Percentiles rank a stretch among this genome's conserved stretches.
These are phyloP conservation scores for Pseudolaguvia tuberculata DNA, from an alignment of 2,113 vertebrate genomes.

Conservation along the genomic window DNA sequence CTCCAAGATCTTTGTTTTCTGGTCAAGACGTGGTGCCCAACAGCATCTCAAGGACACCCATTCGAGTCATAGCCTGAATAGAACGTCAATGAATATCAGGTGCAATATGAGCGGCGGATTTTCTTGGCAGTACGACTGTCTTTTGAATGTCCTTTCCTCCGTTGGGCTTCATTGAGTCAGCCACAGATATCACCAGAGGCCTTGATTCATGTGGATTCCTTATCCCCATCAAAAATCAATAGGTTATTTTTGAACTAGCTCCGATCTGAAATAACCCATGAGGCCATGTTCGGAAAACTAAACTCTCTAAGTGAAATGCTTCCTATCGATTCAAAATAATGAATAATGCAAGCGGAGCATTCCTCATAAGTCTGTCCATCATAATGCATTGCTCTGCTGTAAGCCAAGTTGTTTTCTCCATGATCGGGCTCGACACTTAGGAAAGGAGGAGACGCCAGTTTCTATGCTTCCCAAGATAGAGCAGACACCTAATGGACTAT, in stretches of 20 bases:
- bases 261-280: slow-evolving; percentile 50
- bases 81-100: slow-evolving; percentile 34
- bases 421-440: slow-evolving; percentile 33
- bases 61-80: slow-evolving; percentile 22
- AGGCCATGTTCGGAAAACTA: slow-evolving; percentile 43
- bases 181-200: slow-evolving; percentile 45
- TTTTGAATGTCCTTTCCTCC: slow-evolving; percentile 43
- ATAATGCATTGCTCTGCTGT: slow-evolving; percentile 43
- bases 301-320: slow-evolving; percentile 48
- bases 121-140: slow-evolving; percentile 34
- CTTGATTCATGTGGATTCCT: slow-evolving; percentile 49
- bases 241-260: slow-evolving; percentile 48
- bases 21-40: slow-evolving; percentile 30
- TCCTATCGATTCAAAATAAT: slow-evolving; percentile 49
- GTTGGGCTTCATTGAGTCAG: slow-evolving; percentile 24
- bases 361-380: slow-evolving; percentile 40
- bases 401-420: slow-evolving; percentile 31
- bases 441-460: slow-evolving; percentile 12
- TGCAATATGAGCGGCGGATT: slow-evolving; percentile 37
- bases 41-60: slow-evolving; percentile 31
- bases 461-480: slow-evolving; percentile 10
- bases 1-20: slow-evolving; percentile 17
- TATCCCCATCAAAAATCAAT: slow-evolving; percentile 59
- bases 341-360: slow-evolving; percentile 56
- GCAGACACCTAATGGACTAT: slow-evolving; percentile 21